These are phyloP conservation scores for Tetrao urogallus DNA, from an alignment of 2,113 vertebrate species.

Conservation along the genomic window DNA sequence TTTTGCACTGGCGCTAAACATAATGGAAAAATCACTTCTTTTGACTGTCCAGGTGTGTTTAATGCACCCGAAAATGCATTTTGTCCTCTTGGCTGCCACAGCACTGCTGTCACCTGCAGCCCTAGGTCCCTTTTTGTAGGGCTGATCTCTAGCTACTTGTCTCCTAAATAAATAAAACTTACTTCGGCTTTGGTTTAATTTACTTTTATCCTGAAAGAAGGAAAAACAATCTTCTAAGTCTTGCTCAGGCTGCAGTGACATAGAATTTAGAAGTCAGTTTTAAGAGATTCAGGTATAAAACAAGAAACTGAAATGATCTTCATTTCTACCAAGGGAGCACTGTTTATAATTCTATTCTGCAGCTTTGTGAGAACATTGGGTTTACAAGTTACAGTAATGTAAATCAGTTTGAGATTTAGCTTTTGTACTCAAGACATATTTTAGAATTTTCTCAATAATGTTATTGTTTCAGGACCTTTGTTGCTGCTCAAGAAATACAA, in stretches of 20 bases:
- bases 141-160: not conserved
- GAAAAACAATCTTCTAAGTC: not conserved
- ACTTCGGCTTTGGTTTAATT: not conserved
- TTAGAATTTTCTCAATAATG: not conserved
- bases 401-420: not conserved
- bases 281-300: not conserved
- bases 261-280: not conserved
- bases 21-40: not conserved
- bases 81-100: not conserved
- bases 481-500: not conserved
- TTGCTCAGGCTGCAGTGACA: not conserved
- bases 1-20: not conserved
- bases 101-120: not conserved
- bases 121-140: not conserved
- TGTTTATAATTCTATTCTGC: not conserved
- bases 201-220: not conserved
- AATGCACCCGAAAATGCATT: not conserved
- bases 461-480: not conserved
- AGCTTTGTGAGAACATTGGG: not conserved
- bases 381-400: not conserved
- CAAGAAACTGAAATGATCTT: not conserved
- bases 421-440: not conserved
- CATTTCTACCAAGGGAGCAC: not conserved
- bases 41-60: not conserved
- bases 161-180: not conserved